Base-by-base conservation (phyloP, 2,888 invertebrate genomes). In the Mesoligia furuncula region DNA sequence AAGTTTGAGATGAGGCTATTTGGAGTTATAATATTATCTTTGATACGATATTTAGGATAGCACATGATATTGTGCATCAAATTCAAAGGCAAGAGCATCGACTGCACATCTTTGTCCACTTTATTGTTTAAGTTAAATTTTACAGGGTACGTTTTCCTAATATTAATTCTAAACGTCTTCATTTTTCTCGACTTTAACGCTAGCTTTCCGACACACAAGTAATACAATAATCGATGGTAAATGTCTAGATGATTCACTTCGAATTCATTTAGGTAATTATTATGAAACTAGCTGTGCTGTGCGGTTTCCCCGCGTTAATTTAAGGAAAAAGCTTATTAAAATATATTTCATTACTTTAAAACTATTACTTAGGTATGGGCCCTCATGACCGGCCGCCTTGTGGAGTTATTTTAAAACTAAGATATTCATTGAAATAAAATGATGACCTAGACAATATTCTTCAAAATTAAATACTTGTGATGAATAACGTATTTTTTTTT, bases 61-160 rank as follows among this genome's bases (percentile, higher is more conserved):
- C 17, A 45, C 24, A 15, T 24, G 6, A 69, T 17, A 36, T 67
- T 2, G 20, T 79, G 78, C 70, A 72, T 66, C 1, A 81, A 9
- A 27, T 86, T 79, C 9, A 86, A 68, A 45, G 81, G 73, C 0
- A 64, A 45, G 15, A 86, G 27, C 62, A 85, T 70, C 0, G 54
- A 27, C 36, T 86, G 83, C 0, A 82, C 27, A 31, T 85, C 82
- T 61, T 61, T 42, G 0, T 79, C 74, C 13, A 85, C 54, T 0
- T 6, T 36, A 20, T 65, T 64, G 15, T 64, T 20, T 2, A 2
- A n/a, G 20, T 15, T 2, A 51, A 59, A 2, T 17, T 54, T 62
- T 0, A 57, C 11, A 0, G 36, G 3, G 39, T 15, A 45, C 8
- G 27, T 45, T 11, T 15, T 15, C n/a, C 7, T 36, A 3, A 4